Base-by-base conservation (phyloP, 2,888 invertebrate genomes). In the Shargacucullia verbasci region DNA sequence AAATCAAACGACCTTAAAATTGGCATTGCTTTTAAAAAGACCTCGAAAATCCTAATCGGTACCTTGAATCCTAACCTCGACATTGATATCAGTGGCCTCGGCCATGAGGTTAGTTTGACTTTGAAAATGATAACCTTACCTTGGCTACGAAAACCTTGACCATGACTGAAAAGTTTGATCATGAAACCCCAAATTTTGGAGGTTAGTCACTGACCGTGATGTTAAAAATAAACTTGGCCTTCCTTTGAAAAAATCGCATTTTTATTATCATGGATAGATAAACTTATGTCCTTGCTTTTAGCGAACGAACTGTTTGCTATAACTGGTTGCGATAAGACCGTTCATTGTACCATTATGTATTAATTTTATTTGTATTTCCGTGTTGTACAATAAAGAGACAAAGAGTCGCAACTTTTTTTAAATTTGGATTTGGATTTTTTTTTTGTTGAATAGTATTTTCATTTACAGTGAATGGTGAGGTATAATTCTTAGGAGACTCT, bases 81-180 rank as follows among this genome's bases (percentile, higher is more conserved):
- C 63, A 34, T 9, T 69, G 63, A 68, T 53, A 62, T 25, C 29
- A 10, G n/a, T 69, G 39, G 63, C 46, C 69, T 37, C 37, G 38
- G 1, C 46, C 35, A 25, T 43, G 43, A 47, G 12, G 5, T 10
- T 0, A 33, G 34, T 40, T 38, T 70, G 65, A 63, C 64, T 37
- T 64, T 70, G 70, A 64, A 70, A 64, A 63, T 14, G 12, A 37
- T 34, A 8, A 40, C 44, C 44, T 63, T n/a, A 55, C 70, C 64
- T 64, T 63, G 47, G 1, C 12, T 10, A 1, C 4, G 41, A 11
- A 20, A 20, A 43, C 49, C 57, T 56, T 46, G 65, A n/a, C 48
- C 56, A 13, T 65, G 45, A 55, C 20, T 20, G 20, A 29, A 63
- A 1, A 20, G 8, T 38, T 20, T 20, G 20, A 4, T 20, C 57